Evolutionary conservation across 2,888 invertebrate genomes (phyloP), one percentile per base, ranked within the genome.

Genomic region (Blastobasis lacticolella): DNA sequence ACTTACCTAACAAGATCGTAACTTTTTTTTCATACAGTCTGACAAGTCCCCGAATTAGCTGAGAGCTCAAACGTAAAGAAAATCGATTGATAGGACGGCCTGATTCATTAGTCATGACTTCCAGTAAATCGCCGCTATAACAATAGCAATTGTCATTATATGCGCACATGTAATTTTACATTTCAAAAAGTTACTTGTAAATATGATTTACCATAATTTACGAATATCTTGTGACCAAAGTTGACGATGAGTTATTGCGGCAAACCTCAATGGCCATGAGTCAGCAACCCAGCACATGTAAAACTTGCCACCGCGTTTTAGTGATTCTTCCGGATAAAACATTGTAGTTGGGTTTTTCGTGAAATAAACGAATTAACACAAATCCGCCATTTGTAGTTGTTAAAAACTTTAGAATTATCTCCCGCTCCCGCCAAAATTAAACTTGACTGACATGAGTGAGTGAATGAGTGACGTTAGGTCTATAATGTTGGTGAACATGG

Each of bases 201-300:
- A 51, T n/a, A 10, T 37, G 51, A 49, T 50, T 64, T 72, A 85
- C 87, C 87, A 82, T 64, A 83, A 73, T 69, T 62, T 64, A 10
- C 82, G 69, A 59, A 88, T 72, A 68, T 88, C 82, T 57, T 81
- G 80, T 1, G 83, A 75, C 79, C 78, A 79, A 55, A 87, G 66
- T 58, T 85, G 82, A 23, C 76, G 69, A 10, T 76, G 78, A 38
- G 78, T 76, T 61, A 85, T 74, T 36, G 73, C 72, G 4, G 78
- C 76, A 72, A 87, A 87, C 50, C 79, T 73, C 38, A 76, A 56
- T 4, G 87, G 86, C 85, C 85, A 86, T 10, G 85, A 83, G 64
- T 87, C 87, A 37, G 86, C 87, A 6, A 87, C 74, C 87, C 87
- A 87, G 57, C 83, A 83, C 51, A 84, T 66, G 64, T 87, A 80